Evolutionary conservation across 1,140 invertebrate genomes (phyloP).

Genomic region (Brachystomella parvula): DNA sequence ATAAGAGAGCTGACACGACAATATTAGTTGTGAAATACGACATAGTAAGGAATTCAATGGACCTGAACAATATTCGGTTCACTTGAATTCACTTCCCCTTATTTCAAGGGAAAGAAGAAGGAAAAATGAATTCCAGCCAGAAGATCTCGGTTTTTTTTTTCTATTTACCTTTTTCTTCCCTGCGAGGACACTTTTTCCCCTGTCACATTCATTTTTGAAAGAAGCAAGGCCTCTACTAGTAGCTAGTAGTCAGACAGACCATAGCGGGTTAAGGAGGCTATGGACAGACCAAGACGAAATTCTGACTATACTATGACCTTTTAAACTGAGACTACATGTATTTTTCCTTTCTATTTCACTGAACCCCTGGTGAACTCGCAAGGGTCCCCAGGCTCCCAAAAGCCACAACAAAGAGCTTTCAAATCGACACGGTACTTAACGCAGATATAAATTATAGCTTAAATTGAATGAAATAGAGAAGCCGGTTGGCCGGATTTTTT

Average conservation of each 20-base stretch:
- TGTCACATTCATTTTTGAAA: too few relatives aligned
- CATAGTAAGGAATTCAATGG: constrained; percentile 4
- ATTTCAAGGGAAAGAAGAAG: neutral
- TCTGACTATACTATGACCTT: too few relatives aligned
- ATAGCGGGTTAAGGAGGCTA: too few relatives aligned
- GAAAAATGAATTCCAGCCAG: neutral
- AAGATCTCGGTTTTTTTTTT: neutral
- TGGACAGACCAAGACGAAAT: too few relatives aligned
- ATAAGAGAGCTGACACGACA: neutral
- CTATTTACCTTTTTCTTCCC: neutral
- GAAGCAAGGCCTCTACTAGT: too few relatives aligned
- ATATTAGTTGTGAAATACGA: neutral
- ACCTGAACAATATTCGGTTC: constrained; percentile 10
- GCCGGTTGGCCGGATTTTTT: neutral
- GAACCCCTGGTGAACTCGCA: neutral
- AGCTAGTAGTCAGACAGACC: too few relatives aligned
- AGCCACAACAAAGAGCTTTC: constrained; percentile 2
- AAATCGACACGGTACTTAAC: constrained; percentile 5
- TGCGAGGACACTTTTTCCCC: neutral
- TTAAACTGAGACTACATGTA: too few relatives aligned
- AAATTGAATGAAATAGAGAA: neutral
- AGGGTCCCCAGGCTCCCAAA: neutral
- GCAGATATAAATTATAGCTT: neutral
- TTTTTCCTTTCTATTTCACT: neutral
- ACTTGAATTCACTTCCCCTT: constrained; percentile 9